Evolutionary conservation across 2,113 vertebrate genomes (phyloP).

Genomic region (Sialia sialis): DNA sequence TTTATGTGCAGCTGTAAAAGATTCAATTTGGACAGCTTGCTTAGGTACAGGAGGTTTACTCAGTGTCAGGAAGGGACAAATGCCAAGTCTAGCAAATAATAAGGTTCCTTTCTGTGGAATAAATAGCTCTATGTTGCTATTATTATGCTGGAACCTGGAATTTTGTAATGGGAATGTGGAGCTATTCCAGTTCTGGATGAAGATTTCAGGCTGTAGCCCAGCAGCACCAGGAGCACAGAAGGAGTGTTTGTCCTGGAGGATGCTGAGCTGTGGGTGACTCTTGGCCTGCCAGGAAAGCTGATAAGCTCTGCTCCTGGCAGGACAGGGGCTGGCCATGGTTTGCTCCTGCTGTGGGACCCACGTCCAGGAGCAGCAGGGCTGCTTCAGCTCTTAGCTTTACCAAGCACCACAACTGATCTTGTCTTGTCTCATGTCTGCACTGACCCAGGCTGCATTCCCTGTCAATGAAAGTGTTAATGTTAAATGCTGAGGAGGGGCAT

Average conservation of each 20-base stretch:
- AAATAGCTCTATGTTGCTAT: neutral
- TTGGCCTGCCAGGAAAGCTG: neutral
- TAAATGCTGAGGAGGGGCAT: neutral
- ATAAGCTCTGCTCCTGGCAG: accelerated
- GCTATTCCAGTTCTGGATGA: neutral
- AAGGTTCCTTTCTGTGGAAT: neutral
- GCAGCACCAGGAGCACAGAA: neutral
- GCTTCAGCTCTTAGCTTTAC: neutral
- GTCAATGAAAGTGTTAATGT: neutral
- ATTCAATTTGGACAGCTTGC: neutral
- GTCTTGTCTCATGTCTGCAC: neutral
- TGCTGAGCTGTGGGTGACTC: neutral
- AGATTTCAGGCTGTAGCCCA: neutral
- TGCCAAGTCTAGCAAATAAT: neutral
- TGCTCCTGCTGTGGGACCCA: neutral
- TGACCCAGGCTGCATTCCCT: neutral
- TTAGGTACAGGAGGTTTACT: neutral
- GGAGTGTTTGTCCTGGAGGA: neutral
- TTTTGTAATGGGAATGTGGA: neutral
- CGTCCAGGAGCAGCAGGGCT: accelerated
- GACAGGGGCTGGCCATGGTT: accelerated
- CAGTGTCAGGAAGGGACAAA: neutral
- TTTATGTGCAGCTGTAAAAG: neutral
- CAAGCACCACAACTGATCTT: neutral
- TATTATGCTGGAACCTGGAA: neutral